These are phyloP conservation scores for Morone chrysops DNA, from an alignment of 2,113 vertebrate genomes.

Conservation along the genomic window DNA sequence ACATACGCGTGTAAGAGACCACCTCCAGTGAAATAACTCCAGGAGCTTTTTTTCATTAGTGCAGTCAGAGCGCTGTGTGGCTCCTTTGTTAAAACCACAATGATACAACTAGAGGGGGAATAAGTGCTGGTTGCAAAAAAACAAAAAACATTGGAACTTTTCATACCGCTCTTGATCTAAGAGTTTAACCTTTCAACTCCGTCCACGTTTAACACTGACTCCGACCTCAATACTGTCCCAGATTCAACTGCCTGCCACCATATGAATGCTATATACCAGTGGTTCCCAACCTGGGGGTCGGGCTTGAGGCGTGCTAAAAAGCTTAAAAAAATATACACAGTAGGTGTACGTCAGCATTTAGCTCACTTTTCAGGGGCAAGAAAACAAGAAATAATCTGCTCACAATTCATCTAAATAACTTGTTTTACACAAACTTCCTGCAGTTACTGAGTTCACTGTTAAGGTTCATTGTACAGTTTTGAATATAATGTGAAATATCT, in stretches of 20 bases:
- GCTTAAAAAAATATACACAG: too few species aligned
- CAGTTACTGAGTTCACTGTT: too few species aligned
- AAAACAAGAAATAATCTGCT: too few species aligned
- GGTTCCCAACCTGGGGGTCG: neutral
- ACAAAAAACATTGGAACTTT: slow-evolving; percentile 12
- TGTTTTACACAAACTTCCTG: too few species aligned
- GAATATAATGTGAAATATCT: too few species aligned
- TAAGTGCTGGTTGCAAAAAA: slow-evolving; percentile 37
- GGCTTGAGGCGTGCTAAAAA: too few species aligned
- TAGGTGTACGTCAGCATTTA: too few species aligned
- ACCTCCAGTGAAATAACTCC: slow-evolving; percentile 38
- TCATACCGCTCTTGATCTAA: slow-evolving; percentile 20
- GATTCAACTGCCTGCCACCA: neutral
- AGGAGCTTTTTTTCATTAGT: slow-evolving; percentile 42
- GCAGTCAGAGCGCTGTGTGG: slow-evolving; percentile 43
- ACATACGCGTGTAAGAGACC: slow-evolving; percentile 41
- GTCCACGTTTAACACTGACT: neutral
- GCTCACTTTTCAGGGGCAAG: too few species aligned
- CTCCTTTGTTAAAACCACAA: slow-evolving; percentile 63
- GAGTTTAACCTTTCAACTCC: slow-evolving; percentile 41
- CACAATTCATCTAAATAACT: too few species aligned
- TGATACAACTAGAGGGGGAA: slow-evolving; percentile 34
- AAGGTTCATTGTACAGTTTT: too few species aligned
- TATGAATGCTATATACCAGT: neutral
- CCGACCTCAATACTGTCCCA: neutral